Conservation (phyloP, 2,113 vertebrate species). For the Sapajus apella region DNA sequence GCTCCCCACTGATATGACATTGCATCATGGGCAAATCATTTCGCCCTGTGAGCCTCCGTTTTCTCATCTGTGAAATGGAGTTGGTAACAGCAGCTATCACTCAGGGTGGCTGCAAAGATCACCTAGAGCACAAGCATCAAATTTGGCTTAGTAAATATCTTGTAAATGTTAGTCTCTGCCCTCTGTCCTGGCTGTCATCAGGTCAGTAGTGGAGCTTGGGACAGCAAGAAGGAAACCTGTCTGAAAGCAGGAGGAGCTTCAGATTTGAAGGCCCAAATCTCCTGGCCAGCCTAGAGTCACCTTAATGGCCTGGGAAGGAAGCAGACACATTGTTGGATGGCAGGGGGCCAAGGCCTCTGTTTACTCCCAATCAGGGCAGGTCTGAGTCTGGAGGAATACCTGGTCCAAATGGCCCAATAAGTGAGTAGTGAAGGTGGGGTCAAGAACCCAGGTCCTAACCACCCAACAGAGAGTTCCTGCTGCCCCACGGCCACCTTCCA, state of each 20-base stretch:
- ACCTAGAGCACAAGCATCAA: accelerated
- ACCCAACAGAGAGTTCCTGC: background rate
- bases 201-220: background rate
- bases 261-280: background rate
- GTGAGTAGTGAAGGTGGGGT: background rate
- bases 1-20: background rate
- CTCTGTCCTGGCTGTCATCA: background rate
- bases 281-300: background rate
- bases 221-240: background rate
- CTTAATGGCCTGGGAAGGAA: background rate
- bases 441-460: background rate
- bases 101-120: background rate
- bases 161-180: background rate
- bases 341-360: background rate
- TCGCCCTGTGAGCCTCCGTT: background rate
- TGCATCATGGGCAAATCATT: background rate
- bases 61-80: background rate
- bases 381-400: background rate
- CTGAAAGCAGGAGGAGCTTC: background rate
- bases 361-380: background rate
- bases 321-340: background rate
- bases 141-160: background rate
- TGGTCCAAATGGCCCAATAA: background rate
- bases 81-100: background rate
- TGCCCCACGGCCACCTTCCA: background rate